Base-by-base conservation (phyloP, 2,797 vertebrate genomes). In the Kryptopterus vitreolus region DNA sequence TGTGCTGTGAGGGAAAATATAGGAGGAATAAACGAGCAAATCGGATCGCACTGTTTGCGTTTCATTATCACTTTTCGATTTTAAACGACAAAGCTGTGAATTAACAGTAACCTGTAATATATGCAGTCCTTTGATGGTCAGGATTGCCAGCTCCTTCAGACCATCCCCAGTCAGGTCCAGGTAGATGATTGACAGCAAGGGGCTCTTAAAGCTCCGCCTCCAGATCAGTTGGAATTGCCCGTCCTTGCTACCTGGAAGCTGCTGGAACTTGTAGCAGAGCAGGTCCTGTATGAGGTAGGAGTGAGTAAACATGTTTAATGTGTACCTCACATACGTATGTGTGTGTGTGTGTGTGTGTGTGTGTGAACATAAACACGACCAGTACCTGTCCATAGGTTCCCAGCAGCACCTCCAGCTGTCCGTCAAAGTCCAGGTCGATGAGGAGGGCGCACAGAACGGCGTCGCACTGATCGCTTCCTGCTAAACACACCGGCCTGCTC, bases 361-460 rank as follows among this genome's bases (percentile, higher is more conserved):
- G 26, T 20, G 26, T 29, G 46, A 13, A 52, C 58, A 43, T 43
- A 43, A 43, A 43, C 10, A 43, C 10, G 38, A 43, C 38, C 10
- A 7, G 0, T 1, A 97, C 96, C 95, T 97, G 96, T 61, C 96
- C 96, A 0, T 97, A 97, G 0, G 96, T 98, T 85, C 96, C 96
- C 78, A 98, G 83, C 38, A 98, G 89, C 80, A 98, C 91, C 85
- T 98, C 96, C 0, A 90, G 92, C 46, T 90, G 91, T 5, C 95
- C 94, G 0, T 98, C 96, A 82, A 97, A 94, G 76, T 97, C 94
- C 63, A 97, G 79, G 35, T 97, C 96, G 0, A 95, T 95, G 78
- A 95, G 94, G 33, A 96, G 88, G 35, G 96, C 94, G 43, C 95
- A 96, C 0, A 97, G 92, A 43, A 97, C 91, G 0, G 95, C 96